Percentiles rank a stretch among this genome's conserved stretches.
These are phyloP conservation scores for Haliclystus octoradiatus DNA, from an alignment of 30 jellyfish, hydroid and myxozoan species.

Conservation along the genomic window DNA sequence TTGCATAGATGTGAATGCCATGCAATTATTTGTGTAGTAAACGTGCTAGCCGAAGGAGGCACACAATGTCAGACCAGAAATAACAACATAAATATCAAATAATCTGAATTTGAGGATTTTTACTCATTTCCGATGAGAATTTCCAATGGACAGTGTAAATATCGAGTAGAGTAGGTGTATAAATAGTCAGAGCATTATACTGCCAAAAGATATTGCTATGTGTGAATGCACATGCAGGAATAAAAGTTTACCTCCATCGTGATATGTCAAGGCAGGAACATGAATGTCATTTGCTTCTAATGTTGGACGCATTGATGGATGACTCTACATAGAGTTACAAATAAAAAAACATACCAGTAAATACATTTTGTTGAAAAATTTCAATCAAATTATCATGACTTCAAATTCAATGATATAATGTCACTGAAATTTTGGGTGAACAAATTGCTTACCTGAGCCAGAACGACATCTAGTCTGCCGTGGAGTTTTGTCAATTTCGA, in stretches of 20 bases:
- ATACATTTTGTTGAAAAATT: not conserved
- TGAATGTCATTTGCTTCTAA: not conserved
- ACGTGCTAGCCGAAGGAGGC: no score
- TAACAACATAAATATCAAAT: no score
- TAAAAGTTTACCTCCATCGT: slow-evolving; percentile 1
- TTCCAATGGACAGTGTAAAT: no score
- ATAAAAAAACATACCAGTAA: not conserved
- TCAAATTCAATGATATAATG: not conserved
- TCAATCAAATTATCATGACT: not conserved
- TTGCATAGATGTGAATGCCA: no score
- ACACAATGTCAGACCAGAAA: no score
- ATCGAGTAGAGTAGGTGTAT: no score
- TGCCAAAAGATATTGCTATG: no score
- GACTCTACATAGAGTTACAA: not conserved
- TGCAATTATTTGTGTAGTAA: no score
- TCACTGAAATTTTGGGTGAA: not conserved
- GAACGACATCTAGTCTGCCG: slow-evolving; percentile 77
- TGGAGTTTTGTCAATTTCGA: slow-evolving; percentile 60
- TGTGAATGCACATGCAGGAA: no score
- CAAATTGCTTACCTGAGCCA: slow-evolving; percentile 49
- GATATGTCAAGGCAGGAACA: not conserved
- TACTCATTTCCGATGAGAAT: no score
- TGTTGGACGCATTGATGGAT: not conserved
- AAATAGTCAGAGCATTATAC: no score
- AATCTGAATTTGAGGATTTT: no score